These are phyloP conservation scores for Mallotus villosus DNA, from an alignment of 2,797 vertebrate species.

Conservation along the genomic window DNA sequence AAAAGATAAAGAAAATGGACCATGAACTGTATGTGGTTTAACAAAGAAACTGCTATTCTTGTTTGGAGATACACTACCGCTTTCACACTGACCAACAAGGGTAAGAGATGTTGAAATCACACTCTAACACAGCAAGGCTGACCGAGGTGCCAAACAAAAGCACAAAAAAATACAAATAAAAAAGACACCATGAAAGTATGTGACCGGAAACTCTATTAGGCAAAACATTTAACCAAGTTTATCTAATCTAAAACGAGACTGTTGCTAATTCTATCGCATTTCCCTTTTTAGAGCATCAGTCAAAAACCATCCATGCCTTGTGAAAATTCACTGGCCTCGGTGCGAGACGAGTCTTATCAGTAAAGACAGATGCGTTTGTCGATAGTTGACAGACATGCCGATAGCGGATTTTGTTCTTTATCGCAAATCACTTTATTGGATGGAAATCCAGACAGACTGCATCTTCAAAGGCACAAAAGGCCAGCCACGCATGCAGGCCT, in stretches of 20 bases:
- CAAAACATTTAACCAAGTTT: conserved; percentile 60
- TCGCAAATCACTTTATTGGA: conserved; percentile 71
- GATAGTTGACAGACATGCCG: conserved; percentile 79
- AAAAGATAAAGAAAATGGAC: too few relatives aligned
- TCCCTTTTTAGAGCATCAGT: conserved; percentile 54
- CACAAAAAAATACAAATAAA: too few relatives aligned
- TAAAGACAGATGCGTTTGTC: conserved; percentile 78
- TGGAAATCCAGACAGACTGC: conserved; percentile 64
- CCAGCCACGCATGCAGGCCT: conserved; percentile 59
- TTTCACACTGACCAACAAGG: too few relatives aligned
- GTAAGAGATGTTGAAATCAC: too few relatives aligned
- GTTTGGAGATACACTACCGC: too few relatives aligned
- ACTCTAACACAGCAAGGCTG: too few relatives aligned
- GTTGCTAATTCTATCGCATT: conserved; percentile 60
- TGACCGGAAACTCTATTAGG: conserved; percentile 56
- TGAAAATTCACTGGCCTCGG: conserved; percentile 55
- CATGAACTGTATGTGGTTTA: too few relatives aligned
- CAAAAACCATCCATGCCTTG: conserved; percentile 53
- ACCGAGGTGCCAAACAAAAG: too few relatives aligned
- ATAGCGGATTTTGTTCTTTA: conserved; percentile 76
- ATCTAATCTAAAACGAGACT: conserved; percentile 65
- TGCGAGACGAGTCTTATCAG: conserved; percentile 68
- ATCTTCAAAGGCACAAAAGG: conserved; percentile 77
- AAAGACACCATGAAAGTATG: background rate
- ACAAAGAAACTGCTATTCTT: too few relatives aligned